phyloP scores from a whole-genome alignment of 2,888 invertebrate genomes.

The Cephalotes varians region DNA sequence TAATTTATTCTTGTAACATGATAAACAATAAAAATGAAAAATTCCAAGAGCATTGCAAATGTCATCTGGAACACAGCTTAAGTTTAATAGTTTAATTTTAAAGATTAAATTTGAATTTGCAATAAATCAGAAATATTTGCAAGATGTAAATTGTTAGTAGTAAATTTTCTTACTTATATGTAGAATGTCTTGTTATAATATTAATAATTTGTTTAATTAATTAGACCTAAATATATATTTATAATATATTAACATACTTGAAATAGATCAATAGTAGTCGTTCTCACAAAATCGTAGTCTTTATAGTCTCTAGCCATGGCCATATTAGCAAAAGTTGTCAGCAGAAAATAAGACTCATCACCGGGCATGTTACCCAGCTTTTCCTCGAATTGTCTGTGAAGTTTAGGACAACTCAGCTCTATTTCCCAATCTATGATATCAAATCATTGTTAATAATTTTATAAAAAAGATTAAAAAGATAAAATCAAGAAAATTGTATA shows the following conservation, averaged over 20 bases:
- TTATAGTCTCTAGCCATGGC: constrained; percentile 88
- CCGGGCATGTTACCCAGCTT: constrained; percentile 89
- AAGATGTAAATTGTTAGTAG: background rate
- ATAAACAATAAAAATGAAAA: too few species aligned
- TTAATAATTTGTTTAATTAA: background rate
- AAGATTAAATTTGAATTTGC: background rate
- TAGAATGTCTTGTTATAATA: background rate
- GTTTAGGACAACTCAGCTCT: constrained; percentile 85
- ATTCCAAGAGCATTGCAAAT: too few species aligned
- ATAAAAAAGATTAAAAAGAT: constrained; percentile 1
- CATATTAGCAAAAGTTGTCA: constrained; percentile 94
- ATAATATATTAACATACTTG: constrained; percentile 86
- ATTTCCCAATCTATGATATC: constrained; percentile 81
- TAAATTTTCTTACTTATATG: background rate
- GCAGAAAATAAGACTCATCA: constrained; percentile 91
- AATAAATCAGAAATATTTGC: background rate
- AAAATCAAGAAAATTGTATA: background rate
- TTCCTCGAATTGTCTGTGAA: constrained; percentile 88
- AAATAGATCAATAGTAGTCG: constrained; percentile 90
- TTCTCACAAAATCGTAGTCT: constrained; percentile 89
- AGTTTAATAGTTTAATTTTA: background rate
- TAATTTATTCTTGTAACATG: too few species aligned
- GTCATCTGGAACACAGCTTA: too few species aligned
- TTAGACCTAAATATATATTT: background rate
- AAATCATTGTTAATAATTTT: constrained; percentile 25